phyloP scores from a whole-genome alignment of 2,113 vertebrate species.

The Cephalopholis sonnerati region DNA sequence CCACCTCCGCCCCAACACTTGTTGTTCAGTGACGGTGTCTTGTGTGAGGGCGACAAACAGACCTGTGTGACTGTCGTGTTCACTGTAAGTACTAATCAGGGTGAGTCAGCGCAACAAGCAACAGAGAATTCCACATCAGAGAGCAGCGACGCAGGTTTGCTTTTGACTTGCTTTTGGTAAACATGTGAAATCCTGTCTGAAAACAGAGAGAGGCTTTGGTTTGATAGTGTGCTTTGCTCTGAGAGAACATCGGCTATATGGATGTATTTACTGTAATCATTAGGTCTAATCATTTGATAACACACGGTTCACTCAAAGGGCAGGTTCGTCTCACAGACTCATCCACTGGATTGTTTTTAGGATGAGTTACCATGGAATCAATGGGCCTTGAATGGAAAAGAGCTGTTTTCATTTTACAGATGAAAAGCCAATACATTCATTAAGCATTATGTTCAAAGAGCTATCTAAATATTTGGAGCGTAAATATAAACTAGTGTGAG shows the following conservation, averaged over 20 bases:
- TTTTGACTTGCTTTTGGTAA: background rate
- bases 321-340: background rate
- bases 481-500: background rate
- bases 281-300: background rate
- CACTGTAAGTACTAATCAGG: background rate
- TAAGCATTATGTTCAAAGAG: background rate
- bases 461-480: background rate
- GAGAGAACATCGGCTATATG: background rate
- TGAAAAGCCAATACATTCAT: background rate
- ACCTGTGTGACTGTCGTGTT: background rate
- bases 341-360: background rate
- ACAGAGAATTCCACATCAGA: conserved; percentile 1
- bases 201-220: background rate
- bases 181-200: background rate
- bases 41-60: background rate
- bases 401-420: background rate
- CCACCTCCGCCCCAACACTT: too few relatives aligned
- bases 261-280: background rate
- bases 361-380: conserved; percentile 6
- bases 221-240: background rate
- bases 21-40: background rate
- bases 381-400: background rate
- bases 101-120: background rate
- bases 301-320: background rate
- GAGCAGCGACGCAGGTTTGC: background rate